phyloP scores from a whole-genome alignment of 1,140 invertebrate genomes.

The Orius laevigatus region DNA sequence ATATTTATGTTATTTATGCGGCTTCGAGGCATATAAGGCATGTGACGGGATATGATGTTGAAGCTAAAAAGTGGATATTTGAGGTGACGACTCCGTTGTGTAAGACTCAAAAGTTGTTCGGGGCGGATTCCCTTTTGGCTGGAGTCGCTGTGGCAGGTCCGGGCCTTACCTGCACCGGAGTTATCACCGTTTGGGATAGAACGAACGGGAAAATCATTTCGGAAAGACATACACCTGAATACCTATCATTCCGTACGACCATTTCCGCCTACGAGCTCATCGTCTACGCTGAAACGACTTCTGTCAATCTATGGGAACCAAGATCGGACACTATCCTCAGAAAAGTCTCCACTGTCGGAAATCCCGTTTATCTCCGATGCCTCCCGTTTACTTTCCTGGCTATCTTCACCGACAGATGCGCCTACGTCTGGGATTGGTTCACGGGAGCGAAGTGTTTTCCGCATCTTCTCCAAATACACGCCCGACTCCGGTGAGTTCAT shows the following conservation, averaged over 20 bases:
- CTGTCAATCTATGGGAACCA: conserved; percentile 13
- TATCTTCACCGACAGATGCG: conserved; percentile 7
- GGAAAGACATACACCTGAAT: not conserved
- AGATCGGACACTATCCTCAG: conserved; percentile 1
- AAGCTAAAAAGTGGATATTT: conserved; percentile 8
- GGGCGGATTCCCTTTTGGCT: conserved; percentile 1
- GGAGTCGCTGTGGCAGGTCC: conserved; percentile 9
- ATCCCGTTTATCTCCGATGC: not conserved
- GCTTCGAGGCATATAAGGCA: conserved; percentile 11
- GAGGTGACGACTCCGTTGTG: conserved; percentile 13
- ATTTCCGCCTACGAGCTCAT: conserved; percentile 4
- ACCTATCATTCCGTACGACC: conserved; percentile 6
- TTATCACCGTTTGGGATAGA: conserved; percentile 13
- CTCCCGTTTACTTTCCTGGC: conserved; percentile 3
- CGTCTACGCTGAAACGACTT: conserved; percentile 9
- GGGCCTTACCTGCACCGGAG: conserved; percentile 5
- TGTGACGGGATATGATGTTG: conserved; percentile 8
- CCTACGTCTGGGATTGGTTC: conserved; percentile 10
- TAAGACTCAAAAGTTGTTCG: conserved; percentile 11
- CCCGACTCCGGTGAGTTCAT: conserved; percentile 3
- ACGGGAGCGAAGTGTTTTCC: not conserved
- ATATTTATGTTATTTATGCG: conserved; percentile 12
- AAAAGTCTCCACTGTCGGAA: conserved; percentile 4
- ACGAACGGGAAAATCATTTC: not conserved
- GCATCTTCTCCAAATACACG: not conserved